Conservation (phyloP, 2,113 vertebrate genomes). For the Xerus inauris region DNA sequence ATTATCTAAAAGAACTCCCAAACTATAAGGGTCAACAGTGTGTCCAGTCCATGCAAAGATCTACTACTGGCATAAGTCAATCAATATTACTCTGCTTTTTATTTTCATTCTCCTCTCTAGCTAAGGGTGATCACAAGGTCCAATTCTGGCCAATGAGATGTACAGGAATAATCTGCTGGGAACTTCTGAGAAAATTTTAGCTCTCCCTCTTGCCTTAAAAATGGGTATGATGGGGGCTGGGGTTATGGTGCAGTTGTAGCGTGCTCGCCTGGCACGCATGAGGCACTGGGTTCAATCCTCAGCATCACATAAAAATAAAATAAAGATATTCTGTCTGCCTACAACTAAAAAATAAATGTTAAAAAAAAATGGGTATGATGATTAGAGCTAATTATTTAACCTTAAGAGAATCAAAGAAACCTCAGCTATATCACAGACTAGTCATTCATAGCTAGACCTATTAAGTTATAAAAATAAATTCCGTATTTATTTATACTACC, state of each 20-base stretch:
- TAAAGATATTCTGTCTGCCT: no score
- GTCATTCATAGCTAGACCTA: not conserved
- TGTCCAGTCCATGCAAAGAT: not conserved
- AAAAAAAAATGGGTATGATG: no score
- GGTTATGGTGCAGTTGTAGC: no score
- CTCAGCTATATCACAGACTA: not conserved
- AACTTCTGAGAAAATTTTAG: not conserved
- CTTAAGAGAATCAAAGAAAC: not conserved
- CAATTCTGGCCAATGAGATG: not conserved
- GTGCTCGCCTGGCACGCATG: no score
- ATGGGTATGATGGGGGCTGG: no score
- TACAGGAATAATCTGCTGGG: not conserved
- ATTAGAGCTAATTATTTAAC: not conserved
- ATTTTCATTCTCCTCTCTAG: not conserved
- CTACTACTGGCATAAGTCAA: not conserved
- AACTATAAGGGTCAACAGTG: not conserved
- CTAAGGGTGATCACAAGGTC: not conserved
- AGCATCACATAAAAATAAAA: no score
- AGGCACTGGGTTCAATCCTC: no score
- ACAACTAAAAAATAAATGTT: no score
- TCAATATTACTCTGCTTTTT: not conserved
- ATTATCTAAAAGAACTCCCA: not conserved
- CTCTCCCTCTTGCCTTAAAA: slow-evolving; percentile 1
- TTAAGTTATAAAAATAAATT: not conserved
- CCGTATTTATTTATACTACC: not conserved